Conservation (phyloP, 2,113 vertebrate genomes). For the Lepus europaeus region DNA sequence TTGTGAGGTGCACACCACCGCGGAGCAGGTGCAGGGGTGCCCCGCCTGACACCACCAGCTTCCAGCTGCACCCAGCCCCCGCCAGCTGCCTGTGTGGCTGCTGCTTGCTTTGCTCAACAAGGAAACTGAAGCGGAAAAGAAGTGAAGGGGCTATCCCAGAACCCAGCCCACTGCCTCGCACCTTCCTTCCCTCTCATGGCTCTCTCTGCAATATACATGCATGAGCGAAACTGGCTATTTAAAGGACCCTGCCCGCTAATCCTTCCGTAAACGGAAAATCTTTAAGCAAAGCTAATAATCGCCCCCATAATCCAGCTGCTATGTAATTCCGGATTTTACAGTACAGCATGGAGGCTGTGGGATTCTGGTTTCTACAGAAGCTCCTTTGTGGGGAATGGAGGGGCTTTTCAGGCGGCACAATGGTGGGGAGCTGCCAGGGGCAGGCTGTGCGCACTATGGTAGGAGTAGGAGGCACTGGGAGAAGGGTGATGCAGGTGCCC, state of each 20-base stretch:
- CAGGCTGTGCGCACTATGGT: fast-evolving
- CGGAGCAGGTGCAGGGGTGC: fast-evolving
- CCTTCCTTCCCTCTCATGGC: neutral
- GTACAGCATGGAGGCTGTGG: neutral
- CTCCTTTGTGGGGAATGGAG: neutral
- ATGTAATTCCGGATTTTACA: constrained; percentile 54
- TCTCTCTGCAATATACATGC: constrained; percentile 8
- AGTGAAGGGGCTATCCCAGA: neutral
- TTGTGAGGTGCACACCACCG: fast-evolving
- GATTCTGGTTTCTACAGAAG: constrained; percentile 28
- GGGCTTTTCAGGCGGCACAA: neutral
- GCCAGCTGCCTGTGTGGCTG: fast-evolving
- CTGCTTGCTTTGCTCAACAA: neutral
- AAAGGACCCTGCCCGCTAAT: constrained; percentile 71
- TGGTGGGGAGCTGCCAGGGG: too few species aligned
- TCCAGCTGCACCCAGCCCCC: neutral
- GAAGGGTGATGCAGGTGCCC: neutral
- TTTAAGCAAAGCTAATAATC: constrained; percentile 80
- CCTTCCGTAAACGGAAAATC: constrained; percentile 71
- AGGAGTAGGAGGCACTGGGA: neutral
- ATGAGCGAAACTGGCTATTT: constrained; percentile 71
- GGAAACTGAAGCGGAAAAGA: neutral
- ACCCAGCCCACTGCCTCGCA: neutral
- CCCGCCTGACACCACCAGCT: neutral
- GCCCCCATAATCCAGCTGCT: constrained; percentile 64